Conservation (phyloP, 1,140 invertebrate species). For the Orchesella cincta region DNA sequence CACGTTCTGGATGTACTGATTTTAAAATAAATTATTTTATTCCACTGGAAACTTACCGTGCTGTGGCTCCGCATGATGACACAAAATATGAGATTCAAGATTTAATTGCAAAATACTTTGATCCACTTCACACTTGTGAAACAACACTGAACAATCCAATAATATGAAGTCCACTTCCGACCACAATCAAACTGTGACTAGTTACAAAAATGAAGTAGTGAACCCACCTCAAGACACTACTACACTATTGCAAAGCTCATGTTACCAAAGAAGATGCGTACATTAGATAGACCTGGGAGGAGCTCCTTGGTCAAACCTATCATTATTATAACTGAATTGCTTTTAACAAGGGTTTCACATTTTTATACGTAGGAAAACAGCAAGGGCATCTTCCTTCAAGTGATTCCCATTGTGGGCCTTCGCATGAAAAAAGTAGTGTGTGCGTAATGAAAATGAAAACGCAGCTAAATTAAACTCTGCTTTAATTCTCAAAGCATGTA, state of each 20-base stretch:
- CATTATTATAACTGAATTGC: conserved; percentile 19
- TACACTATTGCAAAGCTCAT: background rate
- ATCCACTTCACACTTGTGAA: too few relatives aligned
- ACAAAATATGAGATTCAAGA: background rate
- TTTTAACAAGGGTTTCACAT: conserved; percentile 15
- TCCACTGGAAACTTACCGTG: background rate
- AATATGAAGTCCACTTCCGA: too few relatives aligned
- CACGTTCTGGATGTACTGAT: too few relatives aligned
- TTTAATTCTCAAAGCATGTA: too few relatives aligned
- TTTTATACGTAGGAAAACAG: conserved; percentile 23
- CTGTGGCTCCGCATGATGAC: background rate
- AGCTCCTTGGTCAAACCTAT: conserved; percentile 24
- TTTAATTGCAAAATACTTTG: background rate
- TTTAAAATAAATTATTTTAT: too few relatives aligned
- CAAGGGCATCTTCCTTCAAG: conserved; percentile 23
- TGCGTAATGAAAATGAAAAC: too few relatives aligned
- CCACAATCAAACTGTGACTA: background rate
- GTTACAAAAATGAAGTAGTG: background rate
- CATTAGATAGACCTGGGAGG: too few relatives aligned
- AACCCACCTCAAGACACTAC: background rate
- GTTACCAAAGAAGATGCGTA: background rate
- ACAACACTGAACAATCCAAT: too few relatives aligned
- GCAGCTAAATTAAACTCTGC: too few relatives aligned
- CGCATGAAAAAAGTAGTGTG: conserved; percentile 8
- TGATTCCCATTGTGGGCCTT: conserved; percentile 11